phyloP scores from a whole-genome alignment of 1,140 invertebrate species.

The Zaprionus camerounensis region DNA sequence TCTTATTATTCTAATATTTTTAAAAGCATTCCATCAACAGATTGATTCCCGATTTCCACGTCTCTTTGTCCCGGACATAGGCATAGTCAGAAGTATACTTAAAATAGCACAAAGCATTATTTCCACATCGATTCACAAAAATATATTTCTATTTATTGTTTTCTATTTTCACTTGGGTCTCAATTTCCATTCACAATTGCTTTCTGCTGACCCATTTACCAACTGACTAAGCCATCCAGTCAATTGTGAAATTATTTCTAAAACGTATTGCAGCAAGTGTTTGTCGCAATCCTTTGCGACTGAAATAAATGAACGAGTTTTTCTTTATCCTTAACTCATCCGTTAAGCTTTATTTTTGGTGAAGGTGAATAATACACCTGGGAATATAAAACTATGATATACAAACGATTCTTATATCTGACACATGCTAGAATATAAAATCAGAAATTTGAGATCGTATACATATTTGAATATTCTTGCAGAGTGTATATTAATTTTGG shows the following conservation, averaged over 20 bases:
- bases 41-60: constrained; percentile 54
- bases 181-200: constrained; percentile 17
- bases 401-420: too few species aligned
- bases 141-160: constrained; percentile 42
- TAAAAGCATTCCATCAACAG: constrained; percentile 77
- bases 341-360: neutral
- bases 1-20: constrained; percentile 64
- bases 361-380: neutral
- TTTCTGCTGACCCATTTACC: constrained; percentile 49
- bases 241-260: constrained; percentile 19
- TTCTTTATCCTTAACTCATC: neutral
- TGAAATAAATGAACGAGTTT: neutral
- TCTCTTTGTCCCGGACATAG: neutral
- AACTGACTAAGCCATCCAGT: constrained; percentile 5
- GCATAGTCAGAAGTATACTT: neutral
- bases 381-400: too few species aligned
- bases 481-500: too few species aligned
- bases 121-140: constrained; percentile 41
- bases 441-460: too few species aligned
- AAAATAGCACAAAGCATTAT: constrained; percentile 33
- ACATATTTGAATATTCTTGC: too few species aligned
- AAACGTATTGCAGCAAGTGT: neutral
- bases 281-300: neutral
- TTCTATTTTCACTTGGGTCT: constrained; percentile 27
- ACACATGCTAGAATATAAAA: too few species aligned